phyloP scores from a whole-genome alignment of 2,113 vertebrate species.

The Motacilla alba region DNA sequence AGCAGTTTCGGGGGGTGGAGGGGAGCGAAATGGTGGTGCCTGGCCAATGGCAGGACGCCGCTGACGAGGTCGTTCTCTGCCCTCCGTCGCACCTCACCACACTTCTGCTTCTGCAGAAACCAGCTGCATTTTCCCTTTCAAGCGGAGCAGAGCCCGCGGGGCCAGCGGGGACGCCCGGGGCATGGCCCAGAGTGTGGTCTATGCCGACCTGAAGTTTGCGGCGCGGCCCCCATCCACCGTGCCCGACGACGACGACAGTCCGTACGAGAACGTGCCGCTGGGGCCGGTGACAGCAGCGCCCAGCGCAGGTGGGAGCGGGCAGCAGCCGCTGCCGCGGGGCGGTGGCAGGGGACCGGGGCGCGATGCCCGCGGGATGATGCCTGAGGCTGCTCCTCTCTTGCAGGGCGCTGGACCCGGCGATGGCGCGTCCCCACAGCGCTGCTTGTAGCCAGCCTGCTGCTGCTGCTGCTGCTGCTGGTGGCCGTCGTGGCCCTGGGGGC shows the following conservation, averaged over 20 bases:
- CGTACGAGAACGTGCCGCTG: neutral
- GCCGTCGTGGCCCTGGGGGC: neutral
- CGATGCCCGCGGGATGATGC: neutral
- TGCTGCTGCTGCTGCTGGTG: neutral
- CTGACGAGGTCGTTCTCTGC: neutral
- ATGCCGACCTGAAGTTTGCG: neutral
- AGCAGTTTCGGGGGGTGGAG: neutral
- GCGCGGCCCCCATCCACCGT: rapidly evolving
- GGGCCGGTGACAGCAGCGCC: neutral
- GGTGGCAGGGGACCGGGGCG: neutral
- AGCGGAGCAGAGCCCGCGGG: rapidly evolving
- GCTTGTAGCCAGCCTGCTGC: neutral
- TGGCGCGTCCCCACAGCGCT: neutral
- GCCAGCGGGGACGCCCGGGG: rapidly evolving
- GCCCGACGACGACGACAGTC: neutral
- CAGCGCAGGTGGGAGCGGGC: neutral
- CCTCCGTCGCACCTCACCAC: neutral
- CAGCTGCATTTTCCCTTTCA: neutral
- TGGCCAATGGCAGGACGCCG: neutral
- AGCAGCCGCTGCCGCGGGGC: rapidly evolving
- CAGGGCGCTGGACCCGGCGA: neutral
- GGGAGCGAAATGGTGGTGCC: rapidly evolving
- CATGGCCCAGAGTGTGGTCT: constrained; percentile 19
- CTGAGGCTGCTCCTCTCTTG: neutral
- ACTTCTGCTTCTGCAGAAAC: neutral